Evolutionary conservation across 2,113 vertebrate species (phyloP).

Genomic region (Suricata suricatta): DNA sequence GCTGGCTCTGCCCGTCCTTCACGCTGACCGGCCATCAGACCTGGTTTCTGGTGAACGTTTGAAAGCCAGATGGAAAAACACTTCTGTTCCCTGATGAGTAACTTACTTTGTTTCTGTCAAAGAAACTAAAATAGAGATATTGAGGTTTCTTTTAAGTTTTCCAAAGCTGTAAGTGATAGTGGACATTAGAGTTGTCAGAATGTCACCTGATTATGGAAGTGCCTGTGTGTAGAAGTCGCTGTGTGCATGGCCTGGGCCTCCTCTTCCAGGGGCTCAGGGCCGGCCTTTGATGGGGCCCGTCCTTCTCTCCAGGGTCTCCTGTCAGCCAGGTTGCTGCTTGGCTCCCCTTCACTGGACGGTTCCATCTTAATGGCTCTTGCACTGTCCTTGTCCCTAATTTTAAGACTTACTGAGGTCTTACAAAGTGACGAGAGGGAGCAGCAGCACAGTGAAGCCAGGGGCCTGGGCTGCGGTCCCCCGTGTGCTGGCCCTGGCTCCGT

Average conservation of each 20-base stretch:
- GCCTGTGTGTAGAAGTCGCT: fast-evolving
- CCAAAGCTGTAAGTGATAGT: fast-evolving
- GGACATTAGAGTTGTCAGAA: too few relatives aligned
- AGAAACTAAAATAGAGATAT: background rate
- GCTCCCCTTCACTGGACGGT: fast-evolving
- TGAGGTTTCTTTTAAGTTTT: background rate
- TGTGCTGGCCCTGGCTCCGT: background rate
- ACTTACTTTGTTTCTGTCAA: background rate
- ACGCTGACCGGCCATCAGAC: background rate
- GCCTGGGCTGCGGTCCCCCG: too few relatives aligned
- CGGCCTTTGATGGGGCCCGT: background rate
- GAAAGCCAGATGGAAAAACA: background rate
- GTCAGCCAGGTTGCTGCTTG: background rate
- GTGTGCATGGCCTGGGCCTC: fast-evolving
- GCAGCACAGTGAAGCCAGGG: fast-evolving
- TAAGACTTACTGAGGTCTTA: fast-evolving
- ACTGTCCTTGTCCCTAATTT: fast-evolving
- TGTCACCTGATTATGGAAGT: background rate
- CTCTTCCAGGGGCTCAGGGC: background rate
- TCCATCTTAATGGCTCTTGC: background rate
- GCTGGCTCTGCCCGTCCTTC: background rate
- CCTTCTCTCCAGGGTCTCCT: background rate
- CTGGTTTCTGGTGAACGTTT: background rate
- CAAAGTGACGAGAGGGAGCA: background rate
- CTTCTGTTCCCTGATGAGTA: background rate